phyloP scores from a whole-genome alignment of 2,797 vertebrate genomes.

The Tragelaphus oryx region DNA sequence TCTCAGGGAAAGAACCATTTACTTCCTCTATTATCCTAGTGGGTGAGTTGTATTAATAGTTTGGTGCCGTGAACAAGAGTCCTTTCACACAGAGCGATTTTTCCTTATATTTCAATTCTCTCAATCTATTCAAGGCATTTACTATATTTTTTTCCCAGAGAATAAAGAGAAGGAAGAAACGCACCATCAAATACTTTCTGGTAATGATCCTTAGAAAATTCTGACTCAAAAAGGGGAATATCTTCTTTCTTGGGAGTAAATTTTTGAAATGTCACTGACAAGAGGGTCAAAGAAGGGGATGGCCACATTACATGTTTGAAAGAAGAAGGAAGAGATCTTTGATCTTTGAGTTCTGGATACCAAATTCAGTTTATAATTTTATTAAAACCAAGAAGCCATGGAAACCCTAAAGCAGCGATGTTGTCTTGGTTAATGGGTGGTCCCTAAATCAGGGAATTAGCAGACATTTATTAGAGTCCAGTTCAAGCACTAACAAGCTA shows the following conservation, averaged over 20 bases:
- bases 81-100: not conserved
- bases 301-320: not conserved
- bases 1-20: slow-evolving; percentile 52
- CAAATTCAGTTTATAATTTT: not conserved
- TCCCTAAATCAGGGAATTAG: not conserved
- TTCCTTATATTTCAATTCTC: not conserved
- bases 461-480: not conserved
- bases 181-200: not conserved
- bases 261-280: not conserved
- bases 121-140: not conserved
- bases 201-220: not conserved
- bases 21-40: slow-evolving; percentile 24
- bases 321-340: not conserved
- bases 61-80: not conserved
- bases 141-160: not conserved
- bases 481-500: not conserved
- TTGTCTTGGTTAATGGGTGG: not conserved
- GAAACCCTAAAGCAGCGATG: not conserved
- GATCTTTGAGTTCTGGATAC: not conserved
- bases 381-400: not conserved
- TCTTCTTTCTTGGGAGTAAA: not conserved
- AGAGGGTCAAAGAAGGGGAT: not conserved
- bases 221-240: not conserved
- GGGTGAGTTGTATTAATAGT: not conserved
- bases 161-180: not conserved